Conservation (phyloP, 2,113 vertebrate genomes). For the Prochilodus magdalenae region DNA sequence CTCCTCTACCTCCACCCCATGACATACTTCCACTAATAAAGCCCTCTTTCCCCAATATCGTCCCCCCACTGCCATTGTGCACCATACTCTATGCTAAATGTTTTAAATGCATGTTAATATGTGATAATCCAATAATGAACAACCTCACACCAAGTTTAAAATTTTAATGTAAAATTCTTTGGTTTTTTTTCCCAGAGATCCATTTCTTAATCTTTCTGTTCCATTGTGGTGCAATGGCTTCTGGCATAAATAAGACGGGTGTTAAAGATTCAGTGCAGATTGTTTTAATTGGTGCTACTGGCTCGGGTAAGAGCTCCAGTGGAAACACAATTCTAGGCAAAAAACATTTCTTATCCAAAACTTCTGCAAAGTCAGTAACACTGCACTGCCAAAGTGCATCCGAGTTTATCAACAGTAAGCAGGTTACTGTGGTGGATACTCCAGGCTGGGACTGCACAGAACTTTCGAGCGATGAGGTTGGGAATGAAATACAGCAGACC, state of each 20-base stretch:
- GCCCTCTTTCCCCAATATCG: too few species aligned
- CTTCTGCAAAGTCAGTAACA: slow-evolving; percentile 41
- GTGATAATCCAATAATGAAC: too few species aligned
- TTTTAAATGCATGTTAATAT: too few species aligned
- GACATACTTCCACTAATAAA: too few species aligned
- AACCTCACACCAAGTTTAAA: too few species aligned
- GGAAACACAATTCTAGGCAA: slow-evolving; percentile 39
- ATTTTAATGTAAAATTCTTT: too few species aligned
- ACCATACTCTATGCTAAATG: too few species aligned
- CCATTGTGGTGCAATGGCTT: not conserved
- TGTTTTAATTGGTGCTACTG: slow-evolving; percentile 38
- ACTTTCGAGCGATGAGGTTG: not conserved
- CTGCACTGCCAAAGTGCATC: not conserved
- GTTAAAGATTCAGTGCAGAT: slow-evolving; percentile 22
- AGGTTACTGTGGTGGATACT: slow-evolving; percentile 38
- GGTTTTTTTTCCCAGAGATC: too few species aligned
- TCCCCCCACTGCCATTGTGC: too few species aligned
- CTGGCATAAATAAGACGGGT: not conserved
- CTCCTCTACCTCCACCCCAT: too few species aligned
- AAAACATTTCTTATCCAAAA: not conserved
- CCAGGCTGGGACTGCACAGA: slow-evolving; percentile 46
- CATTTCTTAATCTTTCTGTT: too few species aligned
- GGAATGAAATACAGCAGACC: not conserved
- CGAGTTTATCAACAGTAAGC: not conserved
- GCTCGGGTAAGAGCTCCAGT: slow-evolving; percentile 39